phyloP scores from a whole-genome alignment of 2,797 vertebrate genomes.

The Emydoidea blandingii region DNA sequence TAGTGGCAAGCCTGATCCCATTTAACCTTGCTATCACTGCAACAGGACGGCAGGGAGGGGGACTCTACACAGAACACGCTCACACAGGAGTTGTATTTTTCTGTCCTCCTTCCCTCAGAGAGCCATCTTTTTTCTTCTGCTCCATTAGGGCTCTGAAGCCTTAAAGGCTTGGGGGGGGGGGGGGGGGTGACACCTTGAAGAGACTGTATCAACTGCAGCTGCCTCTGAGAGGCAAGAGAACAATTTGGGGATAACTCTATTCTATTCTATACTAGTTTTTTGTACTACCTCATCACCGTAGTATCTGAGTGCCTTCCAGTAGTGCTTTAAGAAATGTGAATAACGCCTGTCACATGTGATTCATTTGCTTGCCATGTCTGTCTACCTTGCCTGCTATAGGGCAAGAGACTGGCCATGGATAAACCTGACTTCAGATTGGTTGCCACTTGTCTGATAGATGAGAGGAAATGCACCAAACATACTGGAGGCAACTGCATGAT shows the following conservation, averaged over 20 bases:
- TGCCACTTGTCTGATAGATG: background rate
- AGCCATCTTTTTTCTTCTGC: no score
- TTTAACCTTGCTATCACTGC: no score
- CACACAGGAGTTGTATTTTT: no score
- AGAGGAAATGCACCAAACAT: background rate
- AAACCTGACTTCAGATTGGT: background rate
- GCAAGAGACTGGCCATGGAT: background rate
- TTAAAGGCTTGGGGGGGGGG: background rate
- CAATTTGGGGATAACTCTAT: background rate
- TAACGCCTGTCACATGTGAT: background rate
- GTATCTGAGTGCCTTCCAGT: background rate
- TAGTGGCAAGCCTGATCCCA: no score
- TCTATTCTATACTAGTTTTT: background rate
- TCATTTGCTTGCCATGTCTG: background rate
- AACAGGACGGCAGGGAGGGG: no score
- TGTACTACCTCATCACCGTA: background rate
- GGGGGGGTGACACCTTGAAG: background rate
- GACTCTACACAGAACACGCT: no score
- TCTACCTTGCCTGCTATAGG: background rate
- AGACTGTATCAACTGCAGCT: background rate
- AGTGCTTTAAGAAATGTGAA: background rate
- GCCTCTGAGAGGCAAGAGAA: background rate
- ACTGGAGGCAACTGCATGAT: background rate
- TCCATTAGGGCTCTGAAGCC: background rate
- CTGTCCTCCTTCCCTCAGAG: no score